Evolutionary conservation across 2,888 invertebrate genomes (phyloP), one percentile per base, ranked within the genome.

Genomic region (Eucera pruinosa): DNA sequence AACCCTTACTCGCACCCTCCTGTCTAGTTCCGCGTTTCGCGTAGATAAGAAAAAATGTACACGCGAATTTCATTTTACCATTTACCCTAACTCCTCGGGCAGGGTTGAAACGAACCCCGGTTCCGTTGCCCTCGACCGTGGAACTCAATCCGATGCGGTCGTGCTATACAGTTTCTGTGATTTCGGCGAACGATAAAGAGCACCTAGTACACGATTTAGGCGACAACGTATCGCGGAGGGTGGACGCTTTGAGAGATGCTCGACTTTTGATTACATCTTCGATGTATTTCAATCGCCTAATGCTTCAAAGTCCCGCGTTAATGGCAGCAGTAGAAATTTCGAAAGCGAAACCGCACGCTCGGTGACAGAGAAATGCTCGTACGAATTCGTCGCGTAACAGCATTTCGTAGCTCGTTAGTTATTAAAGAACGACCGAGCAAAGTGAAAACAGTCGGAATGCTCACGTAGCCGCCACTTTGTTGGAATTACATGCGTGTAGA

Each of bases 31-130:
- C 39, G 23, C 48, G 33, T 69, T 66, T 54, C 30, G 13, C 25
- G 20, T 33, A 81, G 83, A 83, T 81, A 81, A 83, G 72, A 71
- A 85, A 82, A 84, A 85, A 75, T 78, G 66, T 83, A 83, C 81
- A 83, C 73, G 71, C 73, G 52, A 85, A 85, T 81, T 71, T 79
- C 79, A 58, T 85, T 78, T 68, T 45, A 52, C 72, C 64, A 54
- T 41, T 79, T 71, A 79, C 57, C 68, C 73, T 81, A 30, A 60
- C 57, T 58, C 52, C 60, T 60, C 60, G 43, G 33, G n/a, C 30
- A 30, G n/a, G n/a, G n/a, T n/a, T 6, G 4, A 2, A 30, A 30
- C 30, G 4, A 30, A 30, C 36, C 36, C 45, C 27, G 1, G 0
- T n/a, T n/a, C 9, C 15, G 7, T 36, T 11, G 23, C 41, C 50